These are phyloP conservation scores for Epicampocera succincta DNA, from an alignment of 2,888 invertebrate species.

Conservation along the genomic window DNA sequence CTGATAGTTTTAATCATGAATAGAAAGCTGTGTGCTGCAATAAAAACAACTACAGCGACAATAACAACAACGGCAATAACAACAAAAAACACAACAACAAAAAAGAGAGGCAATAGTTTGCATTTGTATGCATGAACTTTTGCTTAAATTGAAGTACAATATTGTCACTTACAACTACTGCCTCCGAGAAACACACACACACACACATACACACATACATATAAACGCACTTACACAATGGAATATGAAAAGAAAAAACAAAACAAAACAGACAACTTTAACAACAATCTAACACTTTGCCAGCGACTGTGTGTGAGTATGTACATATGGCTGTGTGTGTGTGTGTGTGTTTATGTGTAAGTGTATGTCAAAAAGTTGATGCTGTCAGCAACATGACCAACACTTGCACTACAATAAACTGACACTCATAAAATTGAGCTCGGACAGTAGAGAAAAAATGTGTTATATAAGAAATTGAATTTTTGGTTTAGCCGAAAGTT, in stretches of 20 bases:
- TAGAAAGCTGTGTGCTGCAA: slow-evolving; percentile 38
- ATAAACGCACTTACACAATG: neutral
- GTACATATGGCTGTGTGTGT: too few relatives aligned
- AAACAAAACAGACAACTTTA: slow-evolving; percentile 21
- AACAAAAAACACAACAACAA: too few relatives aligned
- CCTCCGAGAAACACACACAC: slow-evolving; percentile 14
- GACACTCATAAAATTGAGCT: slow-evolving; percentile 27
- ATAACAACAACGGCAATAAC: slow-evolving; percentile 10
- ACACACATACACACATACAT: neutral
- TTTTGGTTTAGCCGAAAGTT: too few relatives aligned
- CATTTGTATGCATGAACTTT: slow-evolving; percentile 59
- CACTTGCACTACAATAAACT: slow-evolving; percentile 58
- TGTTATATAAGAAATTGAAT: neutral
- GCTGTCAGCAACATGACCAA: slow-evolving; percentile 65
- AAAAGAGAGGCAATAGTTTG: slow-evolving; percentile 23
- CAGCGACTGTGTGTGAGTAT: slow-evolving; percentile 24
- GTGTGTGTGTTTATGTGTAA: neutral
- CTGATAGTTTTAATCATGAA: slow-evolving; percentile 58
- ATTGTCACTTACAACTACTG: slow-evolving; percentile 57
- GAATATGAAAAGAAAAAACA: slow-evolving; percentile 38
- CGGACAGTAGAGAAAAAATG: slow-evolving; percentile 14
- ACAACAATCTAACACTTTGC: slow-evolving; percentile 48
- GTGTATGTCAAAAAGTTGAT: slow-evolving; percentile 58
- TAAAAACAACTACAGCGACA: neutral
- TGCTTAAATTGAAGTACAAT: slow-evolving; percentile 60